Evolutionary conservation across 2,888 invertebrate species (phyloP), one percentile per base, ranked within the genome.

Genomic region (Elegia similella): DNA sequence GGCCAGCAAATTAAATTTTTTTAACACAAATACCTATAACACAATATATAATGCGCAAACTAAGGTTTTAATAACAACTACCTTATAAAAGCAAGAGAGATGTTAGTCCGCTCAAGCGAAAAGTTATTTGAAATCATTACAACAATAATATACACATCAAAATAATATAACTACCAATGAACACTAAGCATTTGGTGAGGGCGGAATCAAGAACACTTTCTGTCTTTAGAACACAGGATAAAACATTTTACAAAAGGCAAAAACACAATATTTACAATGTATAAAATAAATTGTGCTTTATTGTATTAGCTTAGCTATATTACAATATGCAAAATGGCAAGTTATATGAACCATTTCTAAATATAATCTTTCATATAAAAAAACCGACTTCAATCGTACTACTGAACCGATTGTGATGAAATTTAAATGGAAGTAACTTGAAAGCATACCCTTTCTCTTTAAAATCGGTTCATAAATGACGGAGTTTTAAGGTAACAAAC

Each of bases 141-240:
- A 30, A 47, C 30, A 47, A 15, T 10, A 46, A 29, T n/a, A 46
- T 23, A 23, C 23, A 23, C 10, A n/a, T 29, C 6, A 52, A 52
- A 13, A 42, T 6, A 16, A 32, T 5, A 50, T 60, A 58, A 63
- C 59, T 65, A 61, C 67, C 68, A 69, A 77, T 78, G 80, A 80
- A 80, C 80, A 80, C 80, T 73, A 62, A 57, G 67, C 76, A 72
- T 80, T 80, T 80, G 80, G 80, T 69, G 71, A 72, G 63, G 67
- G 66, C 65, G 59, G 64, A 62, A 57, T 57, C 42, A 55, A 46
- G 32, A 48, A 55, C 10, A 30, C n/a, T n/a, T n/a, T n/a, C n/a
- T 43, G 58, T 57, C 52, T 43, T 10, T 47, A 48, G 16, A 43
- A 50, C 50, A 17, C 34, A 71, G 62, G 62, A 67, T 66, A 59